Percentiles rank a stretch among this genome's conserved stretches.
These are phyloP conservation scores for Rhinichthys klamathensis DNA, from an alignment of 2,113 vertebrate species.

Conservation along the genomic window DNA sequence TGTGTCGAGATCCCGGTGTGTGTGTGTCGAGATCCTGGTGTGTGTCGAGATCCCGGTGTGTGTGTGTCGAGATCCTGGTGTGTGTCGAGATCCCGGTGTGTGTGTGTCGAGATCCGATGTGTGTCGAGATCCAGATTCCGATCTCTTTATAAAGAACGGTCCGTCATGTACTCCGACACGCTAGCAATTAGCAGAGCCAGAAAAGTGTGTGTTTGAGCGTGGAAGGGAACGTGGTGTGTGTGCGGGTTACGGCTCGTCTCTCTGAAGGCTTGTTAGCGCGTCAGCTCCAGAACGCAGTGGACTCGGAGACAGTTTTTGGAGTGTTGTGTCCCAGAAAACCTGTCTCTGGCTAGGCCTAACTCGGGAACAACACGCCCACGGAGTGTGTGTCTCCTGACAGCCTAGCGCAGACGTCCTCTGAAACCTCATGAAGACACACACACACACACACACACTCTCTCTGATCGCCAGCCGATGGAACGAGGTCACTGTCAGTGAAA, in stretches of 20 bases:
- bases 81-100: background rate
- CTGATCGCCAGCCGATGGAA: slow-evolving; percentile 5
- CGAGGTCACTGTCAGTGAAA: slow-evolving; percentile 6
- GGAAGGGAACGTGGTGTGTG: background rate
- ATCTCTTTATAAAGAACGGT: slow-evolving; percentile 25
- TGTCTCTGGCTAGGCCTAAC: background rate
- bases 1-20: no score
- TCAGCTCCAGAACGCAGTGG: background rate
- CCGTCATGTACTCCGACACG: slow-evolving; percentile 49
- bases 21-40: no score
- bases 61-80: no score
- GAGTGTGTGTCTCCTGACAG: background rate
- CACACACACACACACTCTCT: background rate
- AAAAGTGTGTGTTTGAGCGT: slow-evolving; percentile 1
- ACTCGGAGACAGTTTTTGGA: background rate
- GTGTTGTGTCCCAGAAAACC: background rate
- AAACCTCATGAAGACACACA: background rate
- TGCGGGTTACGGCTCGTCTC: slow-evolving; percentile 1
- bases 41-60: no score
- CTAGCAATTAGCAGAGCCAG: slow-evolving; percentile 36
- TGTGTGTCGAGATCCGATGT: no score
- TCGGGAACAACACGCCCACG: background rate
- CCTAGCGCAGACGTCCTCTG: background rate
- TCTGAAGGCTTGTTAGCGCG: slow-evolving; percentile 40
- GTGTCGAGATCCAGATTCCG: no score